Conservation (phyloP, 2,113 vertebrate species). For the Varanus komodoensis region DNA sequence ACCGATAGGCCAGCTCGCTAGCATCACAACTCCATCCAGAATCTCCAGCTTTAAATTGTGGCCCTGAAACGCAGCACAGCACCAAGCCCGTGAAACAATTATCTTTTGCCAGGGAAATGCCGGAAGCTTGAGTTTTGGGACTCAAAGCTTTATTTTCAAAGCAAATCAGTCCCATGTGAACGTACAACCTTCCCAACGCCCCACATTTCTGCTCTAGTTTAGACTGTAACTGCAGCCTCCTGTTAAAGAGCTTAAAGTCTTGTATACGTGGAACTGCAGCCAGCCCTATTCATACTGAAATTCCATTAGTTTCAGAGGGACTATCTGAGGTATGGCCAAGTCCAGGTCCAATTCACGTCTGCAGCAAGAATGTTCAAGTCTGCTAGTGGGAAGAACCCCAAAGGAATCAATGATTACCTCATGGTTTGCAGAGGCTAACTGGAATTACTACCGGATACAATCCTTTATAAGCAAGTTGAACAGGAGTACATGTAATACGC, state of each 20-base stretch:
- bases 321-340: no score
- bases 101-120: rapidly evolving
- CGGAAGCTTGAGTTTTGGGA: rapidly evolving
- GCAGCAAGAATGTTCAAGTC: neutral
- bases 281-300: no score
- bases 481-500: neutral
- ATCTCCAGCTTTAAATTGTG: conserved; percentile 4
- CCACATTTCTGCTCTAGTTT: neutral
- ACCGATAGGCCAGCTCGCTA: rapidly evolving
- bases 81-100: rapidly evolving
- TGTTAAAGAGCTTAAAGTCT: no score
- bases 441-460: neutral
- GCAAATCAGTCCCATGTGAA: neutral
- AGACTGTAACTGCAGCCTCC: neutral
- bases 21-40: neutral
- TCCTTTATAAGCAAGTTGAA: neutral
- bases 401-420: neutral
- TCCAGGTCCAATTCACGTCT: no score
- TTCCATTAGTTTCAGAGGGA: no score
- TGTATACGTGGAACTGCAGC: neutral
- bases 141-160: neutral
- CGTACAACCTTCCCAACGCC: neutral
- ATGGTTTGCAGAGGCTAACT: neutral
- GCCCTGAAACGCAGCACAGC: neutral
- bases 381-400: neutral